phyloP scores from a whole-genome alignment of 2,797 vertebrate genomes.

The Spheniscus humboldti region DNA sequence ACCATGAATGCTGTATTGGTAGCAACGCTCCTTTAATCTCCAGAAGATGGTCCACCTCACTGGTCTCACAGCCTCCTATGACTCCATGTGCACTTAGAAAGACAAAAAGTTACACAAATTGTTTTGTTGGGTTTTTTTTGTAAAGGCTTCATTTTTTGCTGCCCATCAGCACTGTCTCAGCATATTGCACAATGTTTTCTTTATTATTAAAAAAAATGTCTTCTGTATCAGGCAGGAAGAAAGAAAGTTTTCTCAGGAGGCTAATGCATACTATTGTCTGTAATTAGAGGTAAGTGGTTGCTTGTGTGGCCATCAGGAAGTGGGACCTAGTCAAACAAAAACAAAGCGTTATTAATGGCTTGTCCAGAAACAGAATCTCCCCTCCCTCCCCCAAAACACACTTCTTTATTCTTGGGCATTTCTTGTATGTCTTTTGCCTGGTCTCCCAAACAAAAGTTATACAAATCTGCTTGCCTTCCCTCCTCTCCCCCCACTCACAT shows the following conservation, averaged over 20 bases:
- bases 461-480: neutral
- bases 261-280: conserved; percentile 79
- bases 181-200: conserved; percentile 76
- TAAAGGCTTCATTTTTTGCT: conserved; percentile 51
- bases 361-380: neutral
- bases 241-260: conserved; percentile 38
- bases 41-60: neutral
- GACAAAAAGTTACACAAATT: conserved; percentile 33
- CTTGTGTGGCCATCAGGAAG: conserved; percentile 80
- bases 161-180: conserved; percentile 60
- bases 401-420: neutral
- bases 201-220: conserved; percentile 71
- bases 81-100: neutral
- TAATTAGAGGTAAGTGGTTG: conserved; percentile 79
- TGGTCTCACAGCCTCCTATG: neutral
- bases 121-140: neutral
- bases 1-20: neutral
- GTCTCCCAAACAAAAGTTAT: neutral
- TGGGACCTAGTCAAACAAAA: conserved; percentile 67
- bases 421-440: neutral
- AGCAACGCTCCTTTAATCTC: neutral
- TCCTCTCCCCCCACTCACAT: neutral
- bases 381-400: neutral
- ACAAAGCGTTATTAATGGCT: neutral
- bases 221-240: conserved; percentile 65